Percentiles rank a stretch among this genome's conserved stretches.
Conservation (phyloP, 2,797 vertebrate genomes). For the Hipposideros larvatus region DNA sequence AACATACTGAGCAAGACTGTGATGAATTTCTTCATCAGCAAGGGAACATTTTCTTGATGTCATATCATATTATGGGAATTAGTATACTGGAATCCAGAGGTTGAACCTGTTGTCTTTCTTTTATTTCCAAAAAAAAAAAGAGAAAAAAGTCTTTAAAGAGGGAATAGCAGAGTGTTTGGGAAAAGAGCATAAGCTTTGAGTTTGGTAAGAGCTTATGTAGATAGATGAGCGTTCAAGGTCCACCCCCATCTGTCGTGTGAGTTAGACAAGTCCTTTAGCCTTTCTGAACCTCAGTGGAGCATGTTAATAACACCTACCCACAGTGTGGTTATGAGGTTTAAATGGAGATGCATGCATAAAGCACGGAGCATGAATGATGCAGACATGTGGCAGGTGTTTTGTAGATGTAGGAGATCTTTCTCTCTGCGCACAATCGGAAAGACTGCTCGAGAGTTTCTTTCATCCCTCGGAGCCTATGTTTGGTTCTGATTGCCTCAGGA, state of each 20-base stretch:
- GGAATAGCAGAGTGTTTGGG: background rate
- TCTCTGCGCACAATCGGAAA: background rate
- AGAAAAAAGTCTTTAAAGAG: background rate
- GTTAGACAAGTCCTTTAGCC: background rate
- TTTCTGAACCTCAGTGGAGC: background rate
- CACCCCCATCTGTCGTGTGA: background rate
- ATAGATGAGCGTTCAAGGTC: background rate
- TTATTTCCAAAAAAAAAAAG: slow-evolving; percentile 25
- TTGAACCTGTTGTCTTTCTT: background rate
- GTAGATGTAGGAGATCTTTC: background rate
- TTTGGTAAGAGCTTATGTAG: background rate
- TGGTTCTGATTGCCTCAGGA: background rate
- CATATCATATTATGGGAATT: background rate
- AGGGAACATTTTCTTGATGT: background rate
- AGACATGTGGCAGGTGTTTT: background rate
- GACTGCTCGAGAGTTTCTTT: background rate
- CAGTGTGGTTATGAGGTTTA: background rate
- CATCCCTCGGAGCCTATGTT: background rate
- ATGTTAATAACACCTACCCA: background rate
- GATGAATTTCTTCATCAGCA: background rate
- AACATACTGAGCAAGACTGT: background rate
- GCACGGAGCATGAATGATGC: background rate
- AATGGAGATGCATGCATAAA: background rate
- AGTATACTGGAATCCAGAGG: background rate
- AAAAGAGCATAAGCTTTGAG: background rate